Evolutionary conservation across 2,113 vertebrate genomes (phyloP).

Genomic region (Choloepus hoffmanni): DNA sequence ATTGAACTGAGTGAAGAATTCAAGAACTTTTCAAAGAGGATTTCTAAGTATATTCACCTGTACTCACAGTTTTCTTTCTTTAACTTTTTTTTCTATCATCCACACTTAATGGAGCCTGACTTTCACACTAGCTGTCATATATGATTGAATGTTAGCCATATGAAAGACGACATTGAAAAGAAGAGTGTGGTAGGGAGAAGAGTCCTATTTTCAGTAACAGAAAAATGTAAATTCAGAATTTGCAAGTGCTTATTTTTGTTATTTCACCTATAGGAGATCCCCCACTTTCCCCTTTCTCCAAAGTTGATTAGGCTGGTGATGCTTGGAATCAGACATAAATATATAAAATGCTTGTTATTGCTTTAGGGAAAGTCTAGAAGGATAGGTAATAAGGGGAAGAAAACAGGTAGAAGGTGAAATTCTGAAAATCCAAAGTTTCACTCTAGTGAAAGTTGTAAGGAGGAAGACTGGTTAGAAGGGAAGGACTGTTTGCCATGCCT

Average conservation of each 20-base stretch:
- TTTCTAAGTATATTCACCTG: constrained; percentile 1
- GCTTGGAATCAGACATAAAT: neutral
- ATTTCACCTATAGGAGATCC: neutral
- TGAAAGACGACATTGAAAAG: neutral
- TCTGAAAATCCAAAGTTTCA: constrained; percentile 26
- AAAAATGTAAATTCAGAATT: constrained; percentile 39
- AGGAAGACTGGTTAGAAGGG: neutral
- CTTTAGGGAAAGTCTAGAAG: neutral
- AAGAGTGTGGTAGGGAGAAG: rapidly evolving
- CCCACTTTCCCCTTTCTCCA: neutral
- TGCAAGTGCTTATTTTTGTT: constrained; percentile 6
- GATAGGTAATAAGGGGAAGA: neutral
- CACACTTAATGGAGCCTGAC: neutral
- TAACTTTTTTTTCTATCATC: neutral
- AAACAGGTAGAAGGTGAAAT: neutral
- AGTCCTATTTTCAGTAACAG: constrained; percentile 17
- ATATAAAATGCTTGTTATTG: neutral
- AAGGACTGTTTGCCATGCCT: neutral
- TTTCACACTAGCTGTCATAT: neutral
- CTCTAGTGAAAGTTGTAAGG: neutral
- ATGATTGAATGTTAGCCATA: constrained; percentile 40
- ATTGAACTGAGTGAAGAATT: constrained; percentile 19
- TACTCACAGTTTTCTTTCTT: neutral
- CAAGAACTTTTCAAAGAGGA: constrained; percentile 42
- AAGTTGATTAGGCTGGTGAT: neutral